Evolutionary conservation across 2,797 vertebrate species (phyloP), one percentile per base, ranked within the genome.

Genomic region (Triplophysa yarkandensis): DNA sequence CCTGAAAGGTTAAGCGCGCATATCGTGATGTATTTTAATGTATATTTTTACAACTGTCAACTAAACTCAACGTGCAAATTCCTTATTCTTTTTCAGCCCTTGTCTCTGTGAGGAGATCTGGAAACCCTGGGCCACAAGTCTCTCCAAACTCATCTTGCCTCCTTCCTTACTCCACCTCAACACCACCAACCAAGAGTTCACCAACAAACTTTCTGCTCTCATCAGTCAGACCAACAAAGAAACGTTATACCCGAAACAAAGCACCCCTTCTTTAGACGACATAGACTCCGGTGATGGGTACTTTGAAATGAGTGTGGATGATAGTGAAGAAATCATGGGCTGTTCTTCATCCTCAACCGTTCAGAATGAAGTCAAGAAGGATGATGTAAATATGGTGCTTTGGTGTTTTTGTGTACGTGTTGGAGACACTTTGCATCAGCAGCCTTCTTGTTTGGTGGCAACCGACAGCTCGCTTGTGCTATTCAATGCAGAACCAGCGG

Each of bases 271-370:
- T 44, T 27, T 67, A 54, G 84, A 86, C 70, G 55, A 0, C 0
- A 86, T 77, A 0, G 81, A 91, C 5, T 93, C 93, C 34, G 92
- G 93, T 76, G 95, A 95, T 57, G 95, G 96, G 14, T 98, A 99
- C 89, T 99, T 99, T 77, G 96, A 98, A 88, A 98, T 99, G 95
- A 93, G 95, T 43, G 92, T 94, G 65, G 92, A 94, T 0, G 90
- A 94, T 83, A 89, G 91, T 64, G 78, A 90, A 70, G 79, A 86
- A 52, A 85, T 87, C 48, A 85, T 89, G 0, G 87, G 91, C 71
- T 90, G 90, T 85, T 87, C 85, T 23, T 75, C 85, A 63, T 79
- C 91, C 2, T 89, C 88, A 0, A 86, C 69, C 70, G 21, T 64
- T 66, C 75, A 77, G 0, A 81, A 71, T 65, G 85, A 19, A 50